Percentiles rank a stretch among this genome's conserved stretches.
phyloP scores from a whole-genome alignment of 1,140 invertebrate species.

The Argopecten irradians region DNA sequence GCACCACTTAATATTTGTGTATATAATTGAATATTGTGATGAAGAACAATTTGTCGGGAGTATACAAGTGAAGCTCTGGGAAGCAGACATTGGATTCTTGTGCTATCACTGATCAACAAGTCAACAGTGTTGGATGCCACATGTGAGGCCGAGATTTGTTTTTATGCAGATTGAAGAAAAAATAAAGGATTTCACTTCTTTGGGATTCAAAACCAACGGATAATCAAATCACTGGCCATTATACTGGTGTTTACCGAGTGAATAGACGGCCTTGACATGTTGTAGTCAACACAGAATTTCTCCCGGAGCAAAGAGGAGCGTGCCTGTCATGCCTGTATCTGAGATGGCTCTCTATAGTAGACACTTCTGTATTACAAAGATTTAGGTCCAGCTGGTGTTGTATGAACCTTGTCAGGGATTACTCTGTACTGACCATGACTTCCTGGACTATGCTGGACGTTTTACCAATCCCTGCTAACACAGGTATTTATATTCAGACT shows the following conservation, averaged over 20 bases:
- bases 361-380: neutral
- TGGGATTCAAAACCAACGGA: neutral
- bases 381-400: too few species aligned
- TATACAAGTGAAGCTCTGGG: neutral
- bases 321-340: too few species aligned
- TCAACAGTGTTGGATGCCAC: neutral
- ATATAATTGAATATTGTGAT: slow-evolving; percentile 13
- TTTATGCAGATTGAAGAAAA: neutral
- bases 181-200: neutral
- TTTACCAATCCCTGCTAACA: too few species aligned
- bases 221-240: neutral
- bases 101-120: neutral
- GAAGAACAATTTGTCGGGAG: neutral
- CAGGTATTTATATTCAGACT: too few species aligned
- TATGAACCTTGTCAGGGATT: too few species aligned
- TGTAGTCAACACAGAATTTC: neutral
- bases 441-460: too few species aligned
- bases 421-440: too few species aligned
- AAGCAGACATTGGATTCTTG: neutral
- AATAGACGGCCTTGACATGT: neutral
- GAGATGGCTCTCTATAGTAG: too few species aligned
- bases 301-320: too few species aligned
- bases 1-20: neutral
- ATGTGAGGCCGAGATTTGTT: neutral
- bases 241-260: too few species aligned